These are phyloP conservation scores for Machaerirhynchus nigripectus DNA, from an alignment of 2,113 vertebrate genomes.

Conservation along the genomic window DNA sequence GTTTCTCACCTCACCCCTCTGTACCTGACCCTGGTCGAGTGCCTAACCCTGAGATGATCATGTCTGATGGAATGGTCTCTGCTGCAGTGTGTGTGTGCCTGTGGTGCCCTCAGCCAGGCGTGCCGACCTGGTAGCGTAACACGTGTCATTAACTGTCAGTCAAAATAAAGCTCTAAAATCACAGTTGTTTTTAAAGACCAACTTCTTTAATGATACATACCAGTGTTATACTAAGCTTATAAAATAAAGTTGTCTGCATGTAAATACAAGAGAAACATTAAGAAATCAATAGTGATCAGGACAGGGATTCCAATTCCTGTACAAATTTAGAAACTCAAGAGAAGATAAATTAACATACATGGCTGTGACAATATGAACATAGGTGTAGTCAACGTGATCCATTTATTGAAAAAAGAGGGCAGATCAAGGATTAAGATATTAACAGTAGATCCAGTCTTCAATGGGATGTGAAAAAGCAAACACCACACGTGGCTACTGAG, in stretches of 20 bases:
- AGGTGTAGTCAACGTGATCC: neutral
- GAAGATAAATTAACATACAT: constrained; percentile 54
- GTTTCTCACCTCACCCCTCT: constrained; percentile 59
- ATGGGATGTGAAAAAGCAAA: constrained; percentile 11
- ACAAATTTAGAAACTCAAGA: constrained; percentile 50
- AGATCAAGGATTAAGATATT: neutral
- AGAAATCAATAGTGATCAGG: constrained; percentile 50
- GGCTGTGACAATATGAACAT: constrained; percentile 33
- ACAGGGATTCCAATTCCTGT: constrained; percentile 40
- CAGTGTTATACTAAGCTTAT: constrained; percentile 65
- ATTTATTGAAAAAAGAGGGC: constrained; percentile 15
- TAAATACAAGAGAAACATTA: constrained; percentile 56
- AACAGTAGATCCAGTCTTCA: constrained; percentile 9
- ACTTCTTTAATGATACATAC: constrained; percentile 69
- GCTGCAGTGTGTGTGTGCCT: constrained; percentile 18
- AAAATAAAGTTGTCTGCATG: constrained; percentile 63
- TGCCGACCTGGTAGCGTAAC: constrained; percentile 37
- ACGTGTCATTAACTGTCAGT: constrained; percentile 61
- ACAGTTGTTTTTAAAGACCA: constrained; percentile 72
- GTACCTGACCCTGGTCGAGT: constrained; percentile 54
- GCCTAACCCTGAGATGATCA: constrained; percentile 60
- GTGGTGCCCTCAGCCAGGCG: constrained; percentile 36
- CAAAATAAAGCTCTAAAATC: constrained; percentile 75
- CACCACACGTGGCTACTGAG: neutral
- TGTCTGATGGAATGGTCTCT: constrained; percentile 47